Evolutionary conservation across 2,113 vertebrate genomes (phyloP).

Genomic region (Ibidorhyncha struthersii): DNA sequence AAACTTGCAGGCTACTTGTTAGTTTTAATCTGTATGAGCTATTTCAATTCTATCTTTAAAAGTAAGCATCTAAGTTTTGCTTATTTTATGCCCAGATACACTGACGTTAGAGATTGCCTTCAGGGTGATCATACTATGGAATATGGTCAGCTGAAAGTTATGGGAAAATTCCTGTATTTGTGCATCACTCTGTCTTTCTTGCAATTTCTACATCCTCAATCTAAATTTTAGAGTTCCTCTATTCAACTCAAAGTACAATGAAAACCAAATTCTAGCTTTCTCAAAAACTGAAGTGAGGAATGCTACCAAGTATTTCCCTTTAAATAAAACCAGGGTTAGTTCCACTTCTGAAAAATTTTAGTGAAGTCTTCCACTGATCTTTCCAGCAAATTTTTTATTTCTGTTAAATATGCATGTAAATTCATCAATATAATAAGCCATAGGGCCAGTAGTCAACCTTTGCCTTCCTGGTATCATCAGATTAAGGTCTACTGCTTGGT

Average conservation of each 20-base stretch:
- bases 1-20: neutral
- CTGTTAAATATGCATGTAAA: neutral
- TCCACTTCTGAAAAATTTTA: neutral
- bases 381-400: neutral
- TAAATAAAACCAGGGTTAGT: neutral
- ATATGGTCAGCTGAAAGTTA: neutral
- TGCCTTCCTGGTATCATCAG: neutral
- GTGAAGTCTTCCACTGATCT: neutral
- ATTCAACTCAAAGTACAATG: neutral
- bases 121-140: neutral
- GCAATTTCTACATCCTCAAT: neutral
- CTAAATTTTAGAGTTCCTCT: neutral
- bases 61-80: too few relatives aligned
- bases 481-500: neutral
- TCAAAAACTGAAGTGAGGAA: neutral
- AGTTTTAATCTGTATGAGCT: neutral
- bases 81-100: neutral
- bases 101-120: neutral
- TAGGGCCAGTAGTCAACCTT: neutral
- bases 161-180: neutral
- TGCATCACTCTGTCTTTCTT: neutral
- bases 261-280: neutral
- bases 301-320: fast-evolving
- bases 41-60: neutral
- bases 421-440: neutral